Base-by-base conservation (phyloP, 2,113 vertebrate genomes). In the Forbesichthys agassizii region DNA sequence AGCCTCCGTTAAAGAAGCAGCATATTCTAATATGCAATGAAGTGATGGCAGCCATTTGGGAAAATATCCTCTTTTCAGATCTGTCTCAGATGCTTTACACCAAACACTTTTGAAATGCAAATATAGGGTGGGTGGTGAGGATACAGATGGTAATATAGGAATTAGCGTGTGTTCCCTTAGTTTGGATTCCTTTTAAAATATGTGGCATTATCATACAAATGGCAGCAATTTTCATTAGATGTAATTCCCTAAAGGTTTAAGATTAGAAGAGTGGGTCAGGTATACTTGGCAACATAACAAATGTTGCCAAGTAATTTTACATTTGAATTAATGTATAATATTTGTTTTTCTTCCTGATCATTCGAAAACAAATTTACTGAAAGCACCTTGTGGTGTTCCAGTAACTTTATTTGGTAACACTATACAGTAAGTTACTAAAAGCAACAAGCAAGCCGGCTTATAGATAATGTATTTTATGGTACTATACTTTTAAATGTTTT, bases 131-230 rank as follows among this genome's bases (percentile, higher is more conserved):
- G 11, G 68, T 57, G 51, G 27, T 27, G 18, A 75, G 69, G 61
- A 18, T 18, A 57, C 49, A 52, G 48, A 64, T 66, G 68, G 48
- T 66, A 79, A 73, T 61, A 56, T 64, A 52, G 54, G 66, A 68
- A 59, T 72, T 69, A 74, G 64, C 64, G 9, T 18, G 14, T 46
- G 5, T 42, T 54, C 16, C 20, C 48, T 51, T 51, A 51, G 6
- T 48, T 62, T 27, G 18, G 3, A 8, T 14, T 49, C 4, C 11
- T 5, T 33, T 61, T 48, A 64, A 58, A 67, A 71, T 33, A 42
- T 51, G 47, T 67, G 66, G 51, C n/a, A 65, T 77, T 66, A 73
- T 59, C 56, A 79, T 71, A 69, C 20, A 74, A 79, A 84, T 72
- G 33, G 51, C 5, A n/a, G 36, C 7, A 8, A 42, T 42, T 42